Base-by-base conservation (phyloP, 1,140 invertebrate species). In the Copidosoma floridanum region DNA sequence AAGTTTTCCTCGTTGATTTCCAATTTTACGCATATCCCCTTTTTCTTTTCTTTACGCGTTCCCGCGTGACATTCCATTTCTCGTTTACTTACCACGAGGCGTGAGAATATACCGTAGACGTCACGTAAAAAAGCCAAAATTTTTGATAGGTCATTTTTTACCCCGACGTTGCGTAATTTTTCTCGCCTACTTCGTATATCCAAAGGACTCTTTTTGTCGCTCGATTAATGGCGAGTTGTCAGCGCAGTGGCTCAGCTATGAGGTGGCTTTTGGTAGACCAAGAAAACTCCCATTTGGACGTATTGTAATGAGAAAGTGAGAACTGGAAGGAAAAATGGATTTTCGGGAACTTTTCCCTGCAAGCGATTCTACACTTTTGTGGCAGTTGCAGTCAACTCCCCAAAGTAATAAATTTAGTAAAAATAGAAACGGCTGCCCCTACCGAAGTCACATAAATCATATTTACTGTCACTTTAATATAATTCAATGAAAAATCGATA, bases 21-120 rank as follows among this genome's bases (percentile, higher is more conserved):
- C 21, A 41, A 53, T 57, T 63, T 63, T 47, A 24, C 51, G 23
- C 23, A 43, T 57, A 47, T 57, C 35, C 24, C 16, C 20, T 35
- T n/a, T 58, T 32, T 40, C 16, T 43, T 12, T 41, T 41, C 44
- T 37, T 37, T 51, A 26, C 27, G 32, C 41, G 29, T 29, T 23
- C 12, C n/a, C n/a, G n/a, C n/a, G n/a, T n/a, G n/a, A n/a, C n/a
- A n/a, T n/a, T n/a, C n/a, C n/a, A n/a, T n/a, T n/a, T n/a, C n/a
- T n/a, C n/a, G 46, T 24, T 11, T 46, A 20, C n/a, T 16, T 14
- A 20, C 20, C 35, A 46, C n/a, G 23, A 47, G 46, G 52, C 59
- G 59, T 61, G 59, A 61, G 53, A 61, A 63, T 57, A 14, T 16
- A 14, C 10, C 21, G 24, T 23, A 32, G 18, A 26, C 1, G 35